Base-by-base conservation (phyloP, 2,797 vertebrate genomes). In the Xerus rutilus region DNA sequence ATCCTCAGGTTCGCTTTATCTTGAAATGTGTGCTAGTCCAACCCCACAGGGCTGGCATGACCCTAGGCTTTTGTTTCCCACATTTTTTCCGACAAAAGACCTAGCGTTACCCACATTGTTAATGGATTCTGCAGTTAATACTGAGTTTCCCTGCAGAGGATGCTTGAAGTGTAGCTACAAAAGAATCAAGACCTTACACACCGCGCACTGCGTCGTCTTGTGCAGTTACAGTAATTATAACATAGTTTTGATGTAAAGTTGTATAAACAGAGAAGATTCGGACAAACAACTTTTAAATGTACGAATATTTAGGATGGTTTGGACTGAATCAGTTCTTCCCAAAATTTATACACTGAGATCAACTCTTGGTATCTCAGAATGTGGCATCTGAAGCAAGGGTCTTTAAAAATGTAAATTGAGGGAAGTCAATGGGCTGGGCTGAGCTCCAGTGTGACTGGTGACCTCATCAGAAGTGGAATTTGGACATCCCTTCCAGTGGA, bases 241-340 rank as follows among this genome's bases (percentile, higher is more conserved):
- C 17, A 6, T 9, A 35, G 52, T 76, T 81, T 64, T 39, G 9
- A 39, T 4, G 28, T 25, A 54, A 77, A 47, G 3, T 21, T 47
- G 43, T 7, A 5, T 54, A 23, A 84, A 73, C 1, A 39, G 47
- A 83, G 6, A 74, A 15, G 17, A 5, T 11, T 20, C n/a, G 39
- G 20, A 47, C 57, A 78, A 91, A 62, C 0, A 1, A 28, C 2
- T 21, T 39, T 12, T 49, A 35, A 1, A 9, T 17, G 8, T 30
- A 28, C 32, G 17, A 76, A 65, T 30, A 32, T 65, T 65, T 32
- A 30, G 45, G 47, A 45, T 32, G 23, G 15, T 76, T 39, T 14
- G 18, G 43, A 20, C 2, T 86, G 18, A 69, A 5, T 30, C 0
- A 0, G 23, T 21, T 45, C 11, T 25, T 25, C 1, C 8, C 0